Conservation (phyloP, 2,888 invertebrate genomes). For the Oeneis ivallda region DNA sequence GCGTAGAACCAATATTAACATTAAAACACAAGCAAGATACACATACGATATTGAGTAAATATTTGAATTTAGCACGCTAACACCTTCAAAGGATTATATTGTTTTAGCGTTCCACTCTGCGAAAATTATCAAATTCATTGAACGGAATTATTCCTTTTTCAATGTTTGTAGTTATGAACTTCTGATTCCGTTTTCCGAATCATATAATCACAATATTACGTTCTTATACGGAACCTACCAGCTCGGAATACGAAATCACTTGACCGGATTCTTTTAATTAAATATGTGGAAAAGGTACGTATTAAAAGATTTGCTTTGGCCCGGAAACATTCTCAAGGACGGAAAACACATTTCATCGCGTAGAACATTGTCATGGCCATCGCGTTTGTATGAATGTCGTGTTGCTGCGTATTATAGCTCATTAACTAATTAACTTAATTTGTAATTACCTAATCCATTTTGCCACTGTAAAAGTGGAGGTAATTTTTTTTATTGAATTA, state of each 20-base stretch:
- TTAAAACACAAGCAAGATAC: conserved; percentile 5
- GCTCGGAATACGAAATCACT: neutral
- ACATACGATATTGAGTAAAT: conserved; percentile 10
- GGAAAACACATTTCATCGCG: conserved; percentile 20
- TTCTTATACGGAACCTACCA: neutral
- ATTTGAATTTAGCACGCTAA: conserved; percentile 24
- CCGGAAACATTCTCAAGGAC: conserved; percentile 46
- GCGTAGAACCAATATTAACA: conserved; percentile 30
- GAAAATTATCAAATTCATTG: neutral
- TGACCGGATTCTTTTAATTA: conserved; percentile 20
- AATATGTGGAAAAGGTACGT: conserved; percentile 23
- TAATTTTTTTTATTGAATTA: conserved; percentile 3
- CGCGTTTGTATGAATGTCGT: conserved; percentile 19
- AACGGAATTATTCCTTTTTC: no score
- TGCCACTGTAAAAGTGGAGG: conserved; percentile 2
- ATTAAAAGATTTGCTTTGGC: conserved; percentile 27
- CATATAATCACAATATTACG: no score
- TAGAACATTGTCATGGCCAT: conserved; percentile 23
- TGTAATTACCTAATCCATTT: conserved; percentile 7
- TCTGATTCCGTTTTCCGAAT: no score
- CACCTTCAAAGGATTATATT: conserved; percentile 9
- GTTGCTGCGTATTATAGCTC: conserved; percentile 13
- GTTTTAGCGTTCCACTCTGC: neutral
- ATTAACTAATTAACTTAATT: conserved; percentile 24
- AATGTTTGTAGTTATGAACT: no score